phyloP scores from a whole-genome alignment of 53 echinoderm and acorn worm species.

The Arbacia lixula region DNA sequence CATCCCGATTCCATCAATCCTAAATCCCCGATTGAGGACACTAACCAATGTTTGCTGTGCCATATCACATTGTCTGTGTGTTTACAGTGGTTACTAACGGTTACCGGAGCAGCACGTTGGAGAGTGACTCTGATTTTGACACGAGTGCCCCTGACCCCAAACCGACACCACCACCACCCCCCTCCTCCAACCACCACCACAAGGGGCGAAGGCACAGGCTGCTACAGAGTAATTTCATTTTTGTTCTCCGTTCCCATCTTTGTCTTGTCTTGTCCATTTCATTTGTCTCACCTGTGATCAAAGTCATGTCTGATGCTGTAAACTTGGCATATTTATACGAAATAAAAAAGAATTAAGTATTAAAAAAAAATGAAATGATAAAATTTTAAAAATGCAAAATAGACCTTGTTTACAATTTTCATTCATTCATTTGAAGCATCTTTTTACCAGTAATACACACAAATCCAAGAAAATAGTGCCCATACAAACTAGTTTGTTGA shows the following conservation, averaged over 20 bases:
- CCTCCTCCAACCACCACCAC: conserved; percentile 20
- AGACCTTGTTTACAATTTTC: too few relatives aligned
- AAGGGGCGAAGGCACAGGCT: conserved; percentile 38
- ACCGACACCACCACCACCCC: conserved; percentile 23
- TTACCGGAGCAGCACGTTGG: conserved; percentile 91
- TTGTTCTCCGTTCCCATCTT: neutral
- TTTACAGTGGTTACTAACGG: conserved; percentile 88
- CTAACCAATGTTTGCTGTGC: conserved; percentile 26
- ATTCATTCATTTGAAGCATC: too few relatives aligned
- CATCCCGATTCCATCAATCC: conserved; percentile 11
- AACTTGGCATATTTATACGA: neutral
- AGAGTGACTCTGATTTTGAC: conserved; percentile 98
- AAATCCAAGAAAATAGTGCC: too few relatives aligned
- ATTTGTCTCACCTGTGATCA: neutral
- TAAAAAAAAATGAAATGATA: too few relatives aligned
- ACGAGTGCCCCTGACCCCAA: conserved; percentile 38
- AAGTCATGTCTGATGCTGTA: neutral
- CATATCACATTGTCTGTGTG: conserved; percentile 13
- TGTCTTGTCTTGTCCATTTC: neutral
- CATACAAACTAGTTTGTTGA: too few relatives aligned
- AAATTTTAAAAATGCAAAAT: too few relatives aligned
- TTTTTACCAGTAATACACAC: too few relatives aligned
- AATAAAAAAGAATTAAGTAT: neutral
- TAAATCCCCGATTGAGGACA: too few relatives aligned
- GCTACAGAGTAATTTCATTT: conserved; percentile 46